Base-by-base conservation (phyloP, 2,888 invertebrate species). In the Zaprionus lineosus region DNA sequence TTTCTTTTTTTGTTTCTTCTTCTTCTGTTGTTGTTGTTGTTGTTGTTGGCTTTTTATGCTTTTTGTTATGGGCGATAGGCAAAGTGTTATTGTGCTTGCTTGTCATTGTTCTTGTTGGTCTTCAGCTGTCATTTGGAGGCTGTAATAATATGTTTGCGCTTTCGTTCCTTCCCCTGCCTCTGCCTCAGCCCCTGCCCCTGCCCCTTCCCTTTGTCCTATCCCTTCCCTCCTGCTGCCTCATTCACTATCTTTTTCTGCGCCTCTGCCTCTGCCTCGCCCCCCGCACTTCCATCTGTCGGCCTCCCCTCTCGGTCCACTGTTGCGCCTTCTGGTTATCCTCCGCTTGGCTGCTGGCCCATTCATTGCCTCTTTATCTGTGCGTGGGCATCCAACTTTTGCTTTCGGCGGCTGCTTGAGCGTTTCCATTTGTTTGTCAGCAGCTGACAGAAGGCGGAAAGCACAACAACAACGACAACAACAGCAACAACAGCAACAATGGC, bases 91-190 rank as follows among this genome's bases (percentile, higher is more conserved):
- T 60, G 64, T 67, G 61, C 40, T 55, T 59, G 64, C 40, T 55
- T 82, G 83, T 82, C 75, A 75, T 70, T 61, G 60, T 68, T 53
- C 52, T 73, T 55, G 43, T 52, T 58, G 55, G 57, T 63, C 52
- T 71, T 46, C 78, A 81, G 70, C 84, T 84, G 86, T 86, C 82
- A 84, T 76, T 82, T 55, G 52, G 48, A 52, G 71, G 64, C 77
- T 64, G 77, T 83, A 72, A 81, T 85, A 78, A 75, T 74, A 73
- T 74, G 69, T 41, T 47, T 19, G 19, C 5, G 19, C 5, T 19
- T 19, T 19, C 3, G 19, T 21, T 21, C 7, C 21, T 7, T 21
- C 41, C 52, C 40, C 7, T 11, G 8, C 1, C 18, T 4, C 33
- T 6, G 7, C 8, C 19, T 3, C 15, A 34, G 8, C 11, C 5